Evolutionary conservation across 1,140 invertebrate species (phyloP).

Genomic region (Melipona quadrifasciata): DNA sequence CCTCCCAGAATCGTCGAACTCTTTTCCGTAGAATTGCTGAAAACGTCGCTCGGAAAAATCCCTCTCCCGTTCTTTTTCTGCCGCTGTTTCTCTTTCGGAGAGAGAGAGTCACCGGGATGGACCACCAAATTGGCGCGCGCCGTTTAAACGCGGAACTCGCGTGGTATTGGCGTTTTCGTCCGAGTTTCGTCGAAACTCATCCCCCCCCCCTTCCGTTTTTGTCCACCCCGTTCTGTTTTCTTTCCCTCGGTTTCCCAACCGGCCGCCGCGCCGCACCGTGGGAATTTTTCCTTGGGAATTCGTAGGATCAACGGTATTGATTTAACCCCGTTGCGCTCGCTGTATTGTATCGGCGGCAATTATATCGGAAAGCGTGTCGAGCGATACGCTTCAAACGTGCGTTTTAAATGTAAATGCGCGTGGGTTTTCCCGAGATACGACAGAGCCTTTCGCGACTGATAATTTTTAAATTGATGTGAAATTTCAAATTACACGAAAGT

Average conservation of each 20-base stretch:
- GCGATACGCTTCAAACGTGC: no score
- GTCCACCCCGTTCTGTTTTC: not conserved
- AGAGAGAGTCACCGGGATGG: no score
- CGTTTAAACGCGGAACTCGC: conserved; percentile 4
- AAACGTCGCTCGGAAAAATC: not conserved
- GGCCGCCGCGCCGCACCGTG: no score
- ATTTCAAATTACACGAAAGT: no score
- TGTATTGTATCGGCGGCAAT: no score
- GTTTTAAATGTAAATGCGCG: no score
- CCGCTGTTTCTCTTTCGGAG: not conserved
- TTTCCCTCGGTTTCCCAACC: not conserved
- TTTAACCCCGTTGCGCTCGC: not conserved
- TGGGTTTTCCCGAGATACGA: no score
- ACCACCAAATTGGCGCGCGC: not conserved
- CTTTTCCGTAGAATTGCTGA: conserved; percentile 6
- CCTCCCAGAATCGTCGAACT: not conserved
- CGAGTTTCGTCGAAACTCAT: not conserved
- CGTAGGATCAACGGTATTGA: not conserved
- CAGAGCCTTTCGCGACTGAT: no score
- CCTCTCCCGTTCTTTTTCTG: not conserved
- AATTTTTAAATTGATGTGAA: no score
- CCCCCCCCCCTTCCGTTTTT: no score
- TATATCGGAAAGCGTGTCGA: no score
- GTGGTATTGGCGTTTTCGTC: not conserved
- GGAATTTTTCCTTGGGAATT: not conserved